Percentiles rank a stretch among this genome's conserved stretches.
These are phyloP conservation scores for Drosophila buzzatii DNA, from an alignment of 2,888 invertebrate species.

Conservation along the genomic window DNA sequence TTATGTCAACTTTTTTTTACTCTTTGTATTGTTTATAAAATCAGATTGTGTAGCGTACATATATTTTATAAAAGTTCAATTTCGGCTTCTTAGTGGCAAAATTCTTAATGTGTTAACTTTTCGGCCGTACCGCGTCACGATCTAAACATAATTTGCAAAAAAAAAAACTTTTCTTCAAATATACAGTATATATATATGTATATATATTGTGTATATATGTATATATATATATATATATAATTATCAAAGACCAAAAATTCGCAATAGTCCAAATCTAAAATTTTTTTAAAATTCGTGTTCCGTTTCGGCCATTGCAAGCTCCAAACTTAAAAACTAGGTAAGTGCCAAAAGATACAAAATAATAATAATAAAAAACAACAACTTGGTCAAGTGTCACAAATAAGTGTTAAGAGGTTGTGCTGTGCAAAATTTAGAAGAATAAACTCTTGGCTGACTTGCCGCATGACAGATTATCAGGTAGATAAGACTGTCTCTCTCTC, in stretches of 20 bases:
- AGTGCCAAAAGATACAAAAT: conserved; percentile 31
- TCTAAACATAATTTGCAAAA: conserved; percentile 51
- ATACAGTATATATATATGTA: conserved; percentile 5
- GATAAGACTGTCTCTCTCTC: conserved; percentile 7
- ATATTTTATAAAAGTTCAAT: conserved; percentile 73
- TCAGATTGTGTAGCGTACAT: conserved; percentile 76
- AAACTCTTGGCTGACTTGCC: conserved; percentile 9
- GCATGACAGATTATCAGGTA: conserved; percentile 65
- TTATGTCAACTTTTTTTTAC: conserved; percentile 44
- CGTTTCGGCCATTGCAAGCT: conserved; percentile 46
- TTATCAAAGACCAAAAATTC: conserved; percentile 33
- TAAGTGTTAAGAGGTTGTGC: conserved; percentile 1
- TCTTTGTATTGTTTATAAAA: conserved; percentile 67
- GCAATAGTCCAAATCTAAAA: conserved; percentile 45
- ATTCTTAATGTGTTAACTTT: conserved; percentile 73
- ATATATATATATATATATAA: conserved; percentile 14
- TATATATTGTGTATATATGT: not conserved
- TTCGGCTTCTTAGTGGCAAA: conserved; percentile 75
- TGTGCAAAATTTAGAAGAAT: conserved; percentile 7
- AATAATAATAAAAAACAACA: not conserved
- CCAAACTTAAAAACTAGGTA: conserved; percentile 45
- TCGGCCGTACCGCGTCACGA: conserved; percentile 70
- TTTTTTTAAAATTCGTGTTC: conserved; percentile 40
- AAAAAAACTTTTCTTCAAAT: not conserved
- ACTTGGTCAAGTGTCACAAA: conserved; percentile 19